Conservation (phyloP, 2,113 vertebrate species). For the Chunga burmeisteri region DNA sequence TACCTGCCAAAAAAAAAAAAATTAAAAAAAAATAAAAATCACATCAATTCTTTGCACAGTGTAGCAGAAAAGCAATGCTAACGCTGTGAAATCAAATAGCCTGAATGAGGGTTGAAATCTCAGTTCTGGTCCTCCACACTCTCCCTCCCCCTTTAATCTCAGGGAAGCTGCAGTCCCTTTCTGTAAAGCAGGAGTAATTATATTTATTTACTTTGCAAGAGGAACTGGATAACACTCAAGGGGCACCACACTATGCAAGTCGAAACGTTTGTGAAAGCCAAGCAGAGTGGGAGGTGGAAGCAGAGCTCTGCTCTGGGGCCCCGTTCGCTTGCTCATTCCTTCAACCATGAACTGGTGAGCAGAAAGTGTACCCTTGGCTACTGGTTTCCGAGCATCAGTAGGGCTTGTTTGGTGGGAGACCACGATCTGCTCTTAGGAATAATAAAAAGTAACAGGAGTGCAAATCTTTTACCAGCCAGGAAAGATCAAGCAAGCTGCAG, state of each 20-base stretch:
- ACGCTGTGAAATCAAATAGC: background rate
- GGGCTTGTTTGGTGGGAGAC: background rate
- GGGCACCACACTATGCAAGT: background rate
- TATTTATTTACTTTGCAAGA: background rate
- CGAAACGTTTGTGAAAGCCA: background rate
- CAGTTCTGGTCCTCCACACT: background rate
- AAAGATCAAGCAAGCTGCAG: background rate
- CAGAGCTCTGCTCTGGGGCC: background rate
- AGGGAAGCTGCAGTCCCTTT: background rate
- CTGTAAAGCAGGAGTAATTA: background rate
- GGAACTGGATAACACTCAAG: background rate
- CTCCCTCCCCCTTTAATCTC: background rate
- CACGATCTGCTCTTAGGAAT: accelerated
- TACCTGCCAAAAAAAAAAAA: background rate
- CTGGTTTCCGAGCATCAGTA: background rate
- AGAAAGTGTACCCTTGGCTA: background rate
- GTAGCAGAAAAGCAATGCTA: background rate
- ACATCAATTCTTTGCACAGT: background rate
- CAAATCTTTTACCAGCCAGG: background rate
- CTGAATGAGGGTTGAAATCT: background rate
- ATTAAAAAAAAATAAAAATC: background rate
- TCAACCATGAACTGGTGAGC: accelerated
- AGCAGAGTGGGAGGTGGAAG: accelerated
- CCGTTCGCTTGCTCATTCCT: accelerated
- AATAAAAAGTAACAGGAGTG: background rate